phyloP scores from a whole-genome alignment of 2,797 vertebrate species.

The Toxotes lorentzi region DNA sequence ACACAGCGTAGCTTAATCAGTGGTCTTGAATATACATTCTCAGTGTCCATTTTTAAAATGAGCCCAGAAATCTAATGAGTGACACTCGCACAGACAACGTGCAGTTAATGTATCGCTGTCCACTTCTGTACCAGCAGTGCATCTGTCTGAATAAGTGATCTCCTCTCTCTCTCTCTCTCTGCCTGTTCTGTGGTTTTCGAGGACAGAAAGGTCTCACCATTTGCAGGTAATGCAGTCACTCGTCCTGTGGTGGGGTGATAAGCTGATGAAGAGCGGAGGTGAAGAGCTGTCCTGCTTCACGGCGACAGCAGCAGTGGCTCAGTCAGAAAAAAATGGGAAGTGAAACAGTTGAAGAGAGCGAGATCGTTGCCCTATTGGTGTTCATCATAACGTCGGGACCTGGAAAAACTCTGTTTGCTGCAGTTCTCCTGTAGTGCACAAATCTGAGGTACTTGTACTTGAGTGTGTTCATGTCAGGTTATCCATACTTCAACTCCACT shows the following conservation, averaged over 20 bases:
- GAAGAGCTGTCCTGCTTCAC: conserved; percentile 23
- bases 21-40: too few relatives aligned
- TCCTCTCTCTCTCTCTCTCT: neutral
- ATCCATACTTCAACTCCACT: too few relatives aligned
- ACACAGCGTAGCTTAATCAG: neutral
- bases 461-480: too few relatives aligned
- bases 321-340: conserved; percentile 44
- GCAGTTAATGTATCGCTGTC: too few relatives aligned
- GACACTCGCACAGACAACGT: too few relatives aligned
- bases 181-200: neutral
- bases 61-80: too few relatives aligned
- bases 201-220: conserved; percentile 62
- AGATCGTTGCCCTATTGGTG: neutral
- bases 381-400: neutral
- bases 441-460: neutral
- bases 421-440: neutral
- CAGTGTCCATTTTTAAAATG: too few relatives aligned
- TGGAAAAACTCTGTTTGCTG: neutral
- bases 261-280: neutral
- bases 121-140: neutral
- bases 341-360: conserved; percentile 29
- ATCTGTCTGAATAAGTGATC: neutral
- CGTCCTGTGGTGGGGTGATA: neutral
- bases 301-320: neutral
- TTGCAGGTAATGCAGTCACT: conserved; percentile 20